Conservation (phyloP, 2,113 vertebrate genomes). For the Sceloporus tristichus region DNA sequence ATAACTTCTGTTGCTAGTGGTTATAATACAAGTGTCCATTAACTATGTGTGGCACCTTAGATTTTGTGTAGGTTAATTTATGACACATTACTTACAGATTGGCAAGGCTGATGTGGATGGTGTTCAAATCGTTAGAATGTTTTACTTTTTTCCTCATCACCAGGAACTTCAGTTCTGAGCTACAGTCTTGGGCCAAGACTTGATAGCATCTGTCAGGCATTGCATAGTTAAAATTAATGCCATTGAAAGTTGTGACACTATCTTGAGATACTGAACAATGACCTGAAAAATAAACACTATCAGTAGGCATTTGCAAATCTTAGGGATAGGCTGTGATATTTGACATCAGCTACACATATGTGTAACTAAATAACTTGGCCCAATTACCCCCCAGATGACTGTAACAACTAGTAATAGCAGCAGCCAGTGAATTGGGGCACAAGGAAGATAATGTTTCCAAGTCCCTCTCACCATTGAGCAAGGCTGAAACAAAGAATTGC, state of each 20-base stretch:
- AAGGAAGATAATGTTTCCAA: no score
- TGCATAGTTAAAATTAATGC: slow-evolving; percentile 68
- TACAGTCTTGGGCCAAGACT: slow-evolving; percentile 84
- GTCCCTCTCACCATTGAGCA: no score
- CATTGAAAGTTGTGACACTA: slow-evolving; percentile 81
- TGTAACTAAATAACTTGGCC: no score
- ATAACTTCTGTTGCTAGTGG: background rate
- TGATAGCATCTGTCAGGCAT: slow-evolving; percentile 83
- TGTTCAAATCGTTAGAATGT: slow-evolving; percentile 60
- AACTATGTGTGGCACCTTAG: background rate
- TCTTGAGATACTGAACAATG: slow-evolving; percentile 59
- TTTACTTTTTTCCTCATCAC: slow-evolving; percentile 79
- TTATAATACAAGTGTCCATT: background rate
- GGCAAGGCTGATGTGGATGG: slow-evolving; percentile 76
- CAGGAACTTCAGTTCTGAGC: slow-evolving; percentile 82
- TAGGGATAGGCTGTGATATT: no score
- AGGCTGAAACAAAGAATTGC: no score
- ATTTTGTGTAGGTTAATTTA: background rate
- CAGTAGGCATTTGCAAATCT: slow-evolving; percentile 20
- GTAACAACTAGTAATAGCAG: no score
- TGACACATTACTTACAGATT: slow-evolving; percentile 77
- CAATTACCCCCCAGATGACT: no score
- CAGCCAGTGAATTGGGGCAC: no score
- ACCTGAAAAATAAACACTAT: slow-evolving; percentile 54
- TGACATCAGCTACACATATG: no score